These are phyloP conservation scores for Acleris cristana DNA, from an alignment of 2,888 invertebrate genomes.

Conservation along the genomic window DNA sequence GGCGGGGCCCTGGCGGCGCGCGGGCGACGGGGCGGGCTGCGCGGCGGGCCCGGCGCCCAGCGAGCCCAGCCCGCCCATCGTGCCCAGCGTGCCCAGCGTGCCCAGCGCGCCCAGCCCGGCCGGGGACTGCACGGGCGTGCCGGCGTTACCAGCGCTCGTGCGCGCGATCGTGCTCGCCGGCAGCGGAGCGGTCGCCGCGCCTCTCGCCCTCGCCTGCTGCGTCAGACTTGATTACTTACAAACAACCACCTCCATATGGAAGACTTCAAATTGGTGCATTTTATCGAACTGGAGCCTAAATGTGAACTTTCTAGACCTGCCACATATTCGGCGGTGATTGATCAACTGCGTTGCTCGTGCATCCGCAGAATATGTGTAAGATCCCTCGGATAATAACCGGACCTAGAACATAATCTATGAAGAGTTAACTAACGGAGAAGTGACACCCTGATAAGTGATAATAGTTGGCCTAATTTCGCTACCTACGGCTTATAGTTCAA, in stretches of 20 bases:
- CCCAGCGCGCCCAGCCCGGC: constrained; percentile 44
- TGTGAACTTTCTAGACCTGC: too few species aligned
- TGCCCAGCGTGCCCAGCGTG: constrained; percentile 45
- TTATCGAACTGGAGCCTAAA: constrained; percentile 5
- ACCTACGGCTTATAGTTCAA: too few species aligned
- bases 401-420: too few species aligned
- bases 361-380: too few species aligned
- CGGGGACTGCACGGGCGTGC: constrained; percentile 73
- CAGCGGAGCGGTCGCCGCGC: constrained; percentile 72
- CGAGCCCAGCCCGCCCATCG: constrained; percentile 42
- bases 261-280: background rate
- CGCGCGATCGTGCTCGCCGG: constrained; percentile 82
- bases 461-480: too few species aligned
- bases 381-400: too few species aligned
- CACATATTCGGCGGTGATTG: too few species aligned
- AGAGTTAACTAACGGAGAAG: too few species aligned
- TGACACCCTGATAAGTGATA: too few species aligned
- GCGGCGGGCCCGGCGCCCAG: constrained; percentile 36
- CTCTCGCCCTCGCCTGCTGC: constrained; percentile 81
- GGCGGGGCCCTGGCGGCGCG: constrained; percentile 77
- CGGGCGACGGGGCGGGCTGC: constrained; percentile 55
- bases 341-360: too few species aligned
- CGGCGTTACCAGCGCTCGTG: constrained; percentile 85
- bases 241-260: background rate
- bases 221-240: constrained; percentile 39